A percentile compares a stretch with the other conserved stretches of the same genome.
Evolutionary conservation across 2,797 vertebrate species (phyloP).

Genomic region (Chaetophractus vellerosus): DNA sequence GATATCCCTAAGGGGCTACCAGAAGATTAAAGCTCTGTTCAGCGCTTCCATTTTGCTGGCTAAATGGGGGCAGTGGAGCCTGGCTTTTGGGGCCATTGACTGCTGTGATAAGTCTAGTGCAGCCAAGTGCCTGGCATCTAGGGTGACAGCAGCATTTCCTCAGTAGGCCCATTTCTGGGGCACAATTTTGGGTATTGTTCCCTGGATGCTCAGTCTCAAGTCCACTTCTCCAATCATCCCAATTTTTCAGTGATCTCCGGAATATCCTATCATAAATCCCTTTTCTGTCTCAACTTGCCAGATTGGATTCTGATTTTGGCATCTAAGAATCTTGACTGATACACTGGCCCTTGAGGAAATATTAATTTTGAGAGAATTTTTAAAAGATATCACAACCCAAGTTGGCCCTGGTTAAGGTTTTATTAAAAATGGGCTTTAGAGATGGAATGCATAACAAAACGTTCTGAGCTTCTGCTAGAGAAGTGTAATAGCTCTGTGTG

Average conservation of each 20-base stretch:
- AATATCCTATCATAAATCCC: not conserved
- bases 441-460: not conserved
- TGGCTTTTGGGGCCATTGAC: not conserved
- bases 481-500: not conserved
- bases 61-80: not conserved
- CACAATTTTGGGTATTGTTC: not conserved
- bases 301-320: not conserved
- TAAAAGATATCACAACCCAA: not conserved
- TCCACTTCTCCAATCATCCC: not conserved
- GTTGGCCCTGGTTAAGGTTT: not conserved
- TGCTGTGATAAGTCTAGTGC: not conserved
- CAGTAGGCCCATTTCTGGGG: not conserved
- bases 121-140: not conserved
- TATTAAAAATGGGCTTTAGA: not conserved
- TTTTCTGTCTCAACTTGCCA: not conserved
- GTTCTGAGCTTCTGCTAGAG: not conserved
- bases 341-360: not conserved
- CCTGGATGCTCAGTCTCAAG: not conserved
- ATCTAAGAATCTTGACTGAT: not conserved
- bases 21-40: not conserved
- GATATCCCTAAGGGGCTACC: not conserved
- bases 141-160: not conserved
- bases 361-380: not conserved
- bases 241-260: not conserved
- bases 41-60: not conserved